A percentile compares a stretch with the other conserved stretches of the same genome.
phyloP scores from a whole-genome alignment of 2,888 invertebrate species.

The Leucophora obtusa region DNA sequence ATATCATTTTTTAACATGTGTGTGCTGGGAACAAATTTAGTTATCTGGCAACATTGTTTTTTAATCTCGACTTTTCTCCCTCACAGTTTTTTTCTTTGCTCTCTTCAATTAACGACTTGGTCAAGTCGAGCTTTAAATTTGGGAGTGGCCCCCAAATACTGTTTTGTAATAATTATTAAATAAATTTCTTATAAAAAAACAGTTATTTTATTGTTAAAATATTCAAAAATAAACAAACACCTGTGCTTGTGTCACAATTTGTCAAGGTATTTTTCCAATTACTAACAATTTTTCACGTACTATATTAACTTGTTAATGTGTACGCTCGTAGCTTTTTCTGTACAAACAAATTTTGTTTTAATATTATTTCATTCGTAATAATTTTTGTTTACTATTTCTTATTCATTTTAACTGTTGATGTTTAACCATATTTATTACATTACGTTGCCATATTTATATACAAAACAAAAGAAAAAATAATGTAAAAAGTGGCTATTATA shows the following conservation, averaged over 20 bases:
- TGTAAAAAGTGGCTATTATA: conserved; percentile 20
- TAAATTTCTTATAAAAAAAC: conserved; percentile 28
- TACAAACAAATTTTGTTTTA: not conserved
- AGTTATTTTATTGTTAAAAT: conserved; percentile 12
- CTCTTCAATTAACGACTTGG: conserved; percentile 34
- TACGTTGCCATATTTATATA: conserved; percentile 18
- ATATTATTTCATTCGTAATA: not conserved
- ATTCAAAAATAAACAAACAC: conserved; percentile 38
- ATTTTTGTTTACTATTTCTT: not conserved
- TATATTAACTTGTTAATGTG: not conserved
- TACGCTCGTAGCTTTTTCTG: conserved; percentile 3
- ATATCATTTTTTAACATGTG: not conserved
- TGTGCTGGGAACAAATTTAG: not conserved
- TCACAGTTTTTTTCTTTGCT: conserved; percentile 16
- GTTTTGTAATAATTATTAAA: conserved; percentile 25
- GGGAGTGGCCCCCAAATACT: conserved; percentile 61
- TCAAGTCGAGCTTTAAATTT: conserved; percentile 60
- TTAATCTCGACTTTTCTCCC: conserved; percentile 14
- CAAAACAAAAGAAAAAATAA: not conserved
- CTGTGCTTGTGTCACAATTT: conserved; percentile 20
- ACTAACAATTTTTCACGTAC: not conserved
- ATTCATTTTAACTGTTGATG: conserved; percentile 31
- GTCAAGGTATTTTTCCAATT: not conserved
- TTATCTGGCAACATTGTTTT: not conserved
- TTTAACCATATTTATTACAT: conserved; percentile 26